Evolutionary conservation across 2,113 vertebrate genomes (phyloP).

Genomic region (Trochalopteron elliotii): DNA sequence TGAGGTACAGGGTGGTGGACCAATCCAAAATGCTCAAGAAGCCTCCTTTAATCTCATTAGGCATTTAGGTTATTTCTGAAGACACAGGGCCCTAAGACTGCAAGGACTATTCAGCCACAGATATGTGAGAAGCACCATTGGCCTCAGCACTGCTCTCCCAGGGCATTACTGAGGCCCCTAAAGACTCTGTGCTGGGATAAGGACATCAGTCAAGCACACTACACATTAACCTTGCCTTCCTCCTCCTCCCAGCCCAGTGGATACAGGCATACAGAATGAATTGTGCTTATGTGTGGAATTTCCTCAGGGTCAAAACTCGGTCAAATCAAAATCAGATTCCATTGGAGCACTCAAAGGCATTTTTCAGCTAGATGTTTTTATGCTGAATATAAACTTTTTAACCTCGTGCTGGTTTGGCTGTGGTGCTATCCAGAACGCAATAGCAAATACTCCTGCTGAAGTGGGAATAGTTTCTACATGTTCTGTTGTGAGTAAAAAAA

Average conservation of each 20-base stretch:
- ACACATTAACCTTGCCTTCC: background rate
- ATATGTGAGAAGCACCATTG: background rate
- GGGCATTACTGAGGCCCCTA: background rate
- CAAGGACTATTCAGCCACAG: background rate
- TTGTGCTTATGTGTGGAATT: background rate
- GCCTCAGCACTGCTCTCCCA: background rate
- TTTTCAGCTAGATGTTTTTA: conserved; percentile 28
- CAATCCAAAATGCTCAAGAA: background rate
- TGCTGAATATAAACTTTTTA: conserved; percentile 41
- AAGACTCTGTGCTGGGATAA: background rate
- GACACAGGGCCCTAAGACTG: background rate
- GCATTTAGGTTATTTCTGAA: background rate
- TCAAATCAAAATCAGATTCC: conserved; percentile 44
- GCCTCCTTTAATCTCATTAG: background rate
- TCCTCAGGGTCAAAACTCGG: conserved; percentile 31
- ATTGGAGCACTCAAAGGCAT: conserved; percentile 21
- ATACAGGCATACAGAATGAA: background rate
- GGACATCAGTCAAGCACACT: background rate
- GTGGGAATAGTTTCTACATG: background rate
- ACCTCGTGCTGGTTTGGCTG: background rate
- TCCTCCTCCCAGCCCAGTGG: background rate
- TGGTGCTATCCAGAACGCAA: background rate
- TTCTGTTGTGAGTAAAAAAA: background rate
- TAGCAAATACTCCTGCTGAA: background rate
- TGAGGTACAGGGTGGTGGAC: background rate